A percentile compares a stretch with the other conserved stretches of the same genome.
Evolutionary conservation across 1,140 invertebrate species (phyloP).

Genomic region (Penaeus vannamei): DNA sequence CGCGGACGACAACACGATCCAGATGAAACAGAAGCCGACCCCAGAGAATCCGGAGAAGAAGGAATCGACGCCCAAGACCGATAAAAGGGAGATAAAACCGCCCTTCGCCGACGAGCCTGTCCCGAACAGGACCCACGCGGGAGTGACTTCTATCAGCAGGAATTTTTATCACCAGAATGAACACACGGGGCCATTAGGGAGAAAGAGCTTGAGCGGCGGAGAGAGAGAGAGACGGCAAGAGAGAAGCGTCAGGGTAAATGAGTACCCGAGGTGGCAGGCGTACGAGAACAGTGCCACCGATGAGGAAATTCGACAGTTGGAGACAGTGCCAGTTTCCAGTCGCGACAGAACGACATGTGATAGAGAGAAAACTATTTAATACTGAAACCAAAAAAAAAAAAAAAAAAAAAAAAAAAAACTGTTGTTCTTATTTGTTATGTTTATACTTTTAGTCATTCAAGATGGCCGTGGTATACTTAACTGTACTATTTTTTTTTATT

Average conservation of each 20-base stretch:
- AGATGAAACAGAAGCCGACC: neutral
- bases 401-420: neutral
- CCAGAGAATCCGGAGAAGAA: neutral
- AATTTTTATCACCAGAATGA: no score
- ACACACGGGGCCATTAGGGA: no score
- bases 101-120: neutral
- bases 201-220: neutral
- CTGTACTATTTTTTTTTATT: no score
- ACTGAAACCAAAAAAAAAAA: neutral
- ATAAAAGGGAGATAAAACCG: neutral
- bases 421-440: neutral
- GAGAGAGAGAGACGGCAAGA: neutral
- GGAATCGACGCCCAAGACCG: neutral
- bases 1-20: neutral
- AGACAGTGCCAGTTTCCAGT: neutral
- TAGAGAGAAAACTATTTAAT: neutral
- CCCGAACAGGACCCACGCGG: neutral
- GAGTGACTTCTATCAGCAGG: no score
- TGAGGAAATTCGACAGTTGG: neutral
- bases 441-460: no score
- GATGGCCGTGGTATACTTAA: no score
- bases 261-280: neutral
- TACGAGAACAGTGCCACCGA: neutral
- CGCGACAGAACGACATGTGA: neutral
- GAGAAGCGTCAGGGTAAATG: neutral